A percentile compares a stretch with the other conserved stretches of the same genome.
Evolutionary conservation across 2,888 invertebrate genomes (phyloP).

Genomic region (Calliphora vomitoria): DNA sequence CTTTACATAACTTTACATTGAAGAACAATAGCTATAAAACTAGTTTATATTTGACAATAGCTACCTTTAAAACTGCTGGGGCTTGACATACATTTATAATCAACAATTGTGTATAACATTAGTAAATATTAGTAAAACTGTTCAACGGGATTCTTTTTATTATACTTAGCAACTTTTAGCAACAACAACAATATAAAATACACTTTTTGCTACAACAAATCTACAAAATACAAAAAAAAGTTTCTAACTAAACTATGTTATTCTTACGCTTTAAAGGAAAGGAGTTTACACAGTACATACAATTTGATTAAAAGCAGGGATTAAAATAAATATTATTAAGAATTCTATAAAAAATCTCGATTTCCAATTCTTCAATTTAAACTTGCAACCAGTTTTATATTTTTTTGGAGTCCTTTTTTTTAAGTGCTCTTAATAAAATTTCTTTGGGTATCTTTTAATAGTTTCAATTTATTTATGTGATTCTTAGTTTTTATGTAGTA

Average conservation of each 20-base stretch:
- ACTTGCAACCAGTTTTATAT: not conserved
- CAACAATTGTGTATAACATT: slow-evolving; percentile 75
- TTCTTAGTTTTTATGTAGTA: not conserved
- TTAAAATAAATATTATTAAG: not conserved
- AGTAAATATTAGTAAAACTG: slow-evolving; percentile 81
- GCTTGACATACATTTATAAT: slow-evolving; percentile 23
- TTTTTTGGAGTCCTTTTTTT: not conserved
- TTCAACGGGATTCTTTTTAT: slow-evolving; percentile 67
- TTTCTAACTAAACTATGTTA: slow-evolving; percentile 5
- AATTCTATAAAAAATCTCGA: not conserved
- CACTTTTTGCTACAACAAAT: not conserved
- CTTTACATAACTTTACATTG: too few relatives aligned
- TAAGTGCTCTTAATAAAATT: not conserved
- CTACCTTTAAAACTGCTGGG: too few relatives aligned
- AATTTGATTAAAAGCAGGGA: not conserved
- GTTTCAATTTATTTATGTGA: slow-evolving; percentile 9
- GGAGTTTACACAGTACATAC: not conserved
- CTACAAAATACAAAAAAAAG: slow-evolving; percentile 8
- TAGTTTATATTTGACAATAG: too few relatives aligned
- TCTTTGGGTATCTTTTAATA: not conserved
- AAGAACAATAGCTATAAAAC: too few relatives aligned
- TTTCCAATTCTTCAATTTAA: too few relatives aligned
- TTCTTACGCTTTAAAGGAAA: not conserved
- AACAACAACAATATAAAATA: slow-evolving; percentile 8
- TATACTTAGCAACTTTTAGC: slow-evolving; percentile 16